Evolutionary conservation across 2,797 vertebrate species (phyloP).

Genomic region (Anolis apletophallus): DNA sequence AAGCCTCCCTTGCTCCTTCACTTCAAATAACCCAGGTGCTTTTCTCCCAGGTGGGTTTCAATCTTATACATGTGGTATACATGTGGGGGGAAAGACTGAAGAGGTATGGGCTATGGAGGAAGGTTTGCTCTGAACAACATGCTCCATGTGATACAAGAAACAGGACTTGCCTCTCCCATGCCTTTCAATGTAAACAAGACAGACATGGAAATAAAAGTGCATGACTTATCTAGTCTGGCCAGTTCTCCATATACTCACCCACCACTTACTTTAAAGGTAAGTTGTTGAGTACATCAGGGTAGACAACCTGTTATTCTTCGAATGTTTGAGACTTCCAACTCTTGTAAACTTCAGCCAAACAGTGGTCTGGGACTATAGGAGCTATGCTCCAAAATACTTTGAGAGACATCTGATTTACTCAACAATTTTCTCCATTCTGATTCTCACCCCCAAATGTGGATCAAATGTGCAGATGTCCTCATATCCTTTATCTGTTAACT

Average conservation of each 20-base stretch:
- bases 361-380: not conserved
- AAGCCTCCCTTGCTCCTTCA: not conserved
- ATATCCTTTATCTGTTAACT: not conserved
- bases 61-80: not conserved
- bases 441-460: not conserved
- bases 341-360: not conserved
- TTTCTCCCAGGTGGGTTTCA: not conserved
- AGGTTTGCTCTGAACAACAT: not conserved
- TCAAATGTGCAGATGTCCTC: not conserved
- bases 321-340: not conserved
- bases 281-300: not conserved
- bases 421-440: not conserved
- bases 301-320: not conserved
- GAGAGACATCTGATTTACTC: not conserved
- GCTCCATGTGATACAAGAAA: not conserved
- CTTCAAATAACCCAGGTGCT: not conserved
- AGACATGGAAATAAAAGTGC: not conserved
- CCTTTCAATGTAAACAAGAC: not conserved
- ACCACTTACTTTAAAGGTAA: not conserved
- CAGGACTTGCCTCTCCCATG: not conserved
- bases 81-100: not conserved
- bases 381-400: not conserved
- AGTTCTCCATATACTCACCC: not conserved
- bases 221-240: not conserved
- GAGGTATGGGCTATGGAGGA: not conserved